Conservation (phyloP, 2,888 invertebrate species). For the Troides oblongomaculatus region DNA sequence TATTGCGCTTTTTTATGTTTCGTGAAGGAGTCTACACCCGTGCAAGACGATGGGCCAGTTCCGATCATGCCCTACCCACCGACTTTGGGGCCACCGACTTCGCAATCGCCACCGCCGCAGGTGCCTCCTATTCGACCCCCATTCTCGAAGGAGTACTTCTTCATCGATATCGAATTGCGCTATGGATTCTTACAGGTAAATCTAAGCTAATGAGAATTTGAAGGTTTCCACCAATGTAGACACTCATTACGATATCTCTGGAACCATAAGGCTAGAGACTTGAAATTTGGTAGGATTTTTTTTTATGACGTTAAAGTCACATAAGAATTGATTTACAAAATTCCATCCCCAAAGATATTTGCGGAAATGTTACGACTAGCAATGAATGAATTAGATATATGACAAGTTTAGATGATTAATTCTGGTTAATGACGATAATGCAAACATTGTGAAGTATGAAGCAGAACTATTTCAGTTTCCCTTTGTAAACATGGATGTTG, state of each 20-base stretch:
- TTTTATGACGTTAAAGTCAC: too few relatives aligned
- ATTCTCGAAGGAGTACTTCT: slow-evolving; percentile 89
- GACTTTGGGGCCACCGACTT: slow-evolving; percentile 50
- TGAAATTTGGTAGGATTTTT: too few relatives aligned
- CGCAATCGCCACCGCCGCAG: slow-evolving; percentile 43
- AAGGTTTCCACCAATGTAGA: too few relatives aligned
- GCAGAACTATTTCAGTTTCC: neutral
- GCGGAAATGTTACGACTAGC: too few relatives aligned
- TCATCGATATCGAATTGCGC: slow-evolving; percentile 95
- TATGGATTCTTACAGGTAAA: slow-evolving; percentile 94
- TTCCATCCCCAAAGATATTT: too few relatives aligned
- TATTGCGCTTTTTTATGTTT: neutral
- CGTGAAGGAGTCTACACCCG: slow-evolving; percentile 48
- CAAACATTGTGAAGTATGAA: neutral
- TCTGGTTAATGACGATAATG: neutral
- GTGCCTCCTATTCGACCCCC: slow-evolving; percentile 75
- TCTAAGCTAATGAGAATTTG: neutral
- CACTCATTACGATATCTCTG: too few relatives aligned
- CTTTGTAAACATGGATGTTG: too few relatives aligned
- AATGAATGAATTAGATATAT: too few relatives aligned
- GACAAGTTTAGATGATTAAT: too few relatives aligned
- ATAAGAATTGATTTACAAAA: too few relatives aligned
- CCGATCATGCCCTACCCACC: slow-evolving; percentile 58
- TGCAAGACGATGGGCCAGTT: slow-evolving; percentile 40
- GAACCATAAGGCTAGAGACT: too few relatives aligned